Evolutionary conservation across 2,797 vertebrate species (phyloP), one percentile per base, ranked within the genome.

Genomic region (Acestrorhynchus altus): DNA sequence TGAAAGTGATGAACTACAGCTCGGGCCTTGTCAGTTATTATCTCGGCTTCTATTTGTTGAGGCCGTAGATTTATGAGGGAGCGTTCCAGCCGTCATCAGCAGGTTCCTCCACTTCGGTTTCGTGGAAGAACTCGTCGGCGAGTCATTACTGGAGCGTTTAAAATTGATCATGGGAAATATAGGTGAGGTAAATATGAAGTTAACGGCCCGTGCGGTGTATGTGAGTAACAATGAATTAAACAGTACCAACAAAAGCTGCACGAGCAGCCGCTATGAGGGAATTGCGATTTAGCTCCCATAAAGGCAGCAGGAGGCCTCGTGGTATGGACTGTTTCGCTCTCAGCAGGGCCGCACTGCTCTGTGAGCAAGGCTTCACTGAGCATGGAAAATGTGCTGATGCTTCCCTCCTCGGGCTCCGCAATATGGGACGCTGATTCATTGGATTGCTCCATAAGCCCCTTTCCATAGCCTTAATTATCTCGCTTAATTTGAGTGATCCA

Each of bases 401-500:
- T 24, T 42, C 39, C 12, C 35, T 42, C 39, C 61, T 64, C 60
- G 15, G 56, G 56, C 60, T 8, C 60, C n/a, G 4, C 8, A 35
- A 20, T 46, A 47, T 47, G 64, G 40, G 22, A 67, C 68, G 31
- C 39, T n/a, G 60, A 79, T 79, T 83, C 74, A 77, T 66, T 78
- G 66, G n/a, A 6, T 31, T 51, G 10, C 66, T 51, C 47, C 24
- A 52, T 20, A 20, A 51, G 66, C 46, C 18, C 76, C 51, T 60
- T 81, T 74, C 72, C 40, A 39, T 35, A 26, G 51, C 54, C 64
- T 57, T 82, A 81, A 84, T 81, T 78, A 83, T 67, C 39, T 15
- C 68, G 64, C 74, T 78, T 84, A 78, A 78, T 78, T 76, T 35
- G 60, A 81, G 69, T 72, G 64, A 72, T 82, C 54, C 68, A 80